These are phyloP conservation scores for Tachina grossa DNA, from an alignment of 2,888 invertebrate genomes.

Conservation along the genomic window DNA sequence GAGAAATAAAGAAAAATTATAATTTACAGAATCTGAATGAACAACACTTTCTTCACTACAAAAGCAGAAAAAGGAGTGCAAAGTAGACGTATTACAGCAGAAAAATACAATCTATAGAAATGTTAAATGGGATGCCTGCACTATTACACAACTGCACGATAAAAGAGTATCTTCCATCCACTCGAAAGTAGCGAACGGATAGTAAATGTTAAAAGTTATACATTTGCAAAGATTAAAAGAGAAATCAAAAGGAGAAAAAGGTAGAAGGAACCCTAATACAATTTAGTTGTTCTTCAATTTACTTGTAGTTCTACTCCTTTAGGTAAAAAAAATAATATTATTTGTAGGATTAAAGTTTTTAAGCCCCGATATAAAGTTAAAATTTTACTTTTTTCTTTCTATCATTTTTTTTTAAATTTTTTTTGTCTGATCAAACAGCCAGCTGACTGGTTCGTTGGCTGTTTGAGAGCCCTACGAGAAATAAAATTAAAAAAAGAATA, in stretches of 20 bases:
- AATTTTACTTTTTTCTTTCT: slow-evolving; percentile 19
- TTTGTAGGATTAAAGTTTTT: slow-evolving; percentile 66
- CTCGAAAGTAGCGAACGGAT: not conserved
- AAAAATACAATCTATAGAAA: not conserved
- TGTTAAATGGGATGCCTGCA: slow-evolving; percentile 6
- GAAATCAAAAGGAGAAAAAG: not conserved
- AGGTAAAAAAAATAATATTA: slow-evolving; percentile 63
- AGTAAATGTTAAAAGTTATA: slow-evolving; percentile 25
- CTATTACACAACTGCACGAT: not conserved
- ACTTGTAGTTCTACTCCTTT: slow-evolving; percentile 16
- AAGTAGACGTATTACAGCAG: slow-evolving; percentile 11
- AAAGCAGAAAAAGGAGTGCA: not conserved
- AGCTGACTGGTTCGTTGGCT: slow-evolving; percentile 18
- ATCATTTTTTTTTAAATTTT: not conserved
- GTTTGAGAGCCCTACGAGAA: slow-evolving; percentile 8
- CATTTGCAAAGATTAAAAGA: not conserved
- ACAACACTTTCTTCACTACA: slow-evolving; percentile 31
- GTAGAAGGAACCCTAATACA: not conserved
- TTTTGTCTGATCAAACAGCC: slow-evolving; percentile 21
- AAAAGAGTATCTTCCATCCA: not conserved
- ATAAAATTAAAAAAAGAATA: not conserved
- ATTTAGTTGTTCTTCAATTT: slow-evolving; percentile 22
- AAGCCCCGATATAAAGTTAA: slow-evolving; percentile 60
- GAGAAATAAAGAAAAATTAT: slow-evolving; percentile 2
- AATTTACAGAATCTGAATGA: slow-evolving; percentile 37